These are phyloP conservation scores for Platycnemis pennipes DNA, from an alignment of 2,888 invertebrate species.

Conservation along the genomic window DNA sequence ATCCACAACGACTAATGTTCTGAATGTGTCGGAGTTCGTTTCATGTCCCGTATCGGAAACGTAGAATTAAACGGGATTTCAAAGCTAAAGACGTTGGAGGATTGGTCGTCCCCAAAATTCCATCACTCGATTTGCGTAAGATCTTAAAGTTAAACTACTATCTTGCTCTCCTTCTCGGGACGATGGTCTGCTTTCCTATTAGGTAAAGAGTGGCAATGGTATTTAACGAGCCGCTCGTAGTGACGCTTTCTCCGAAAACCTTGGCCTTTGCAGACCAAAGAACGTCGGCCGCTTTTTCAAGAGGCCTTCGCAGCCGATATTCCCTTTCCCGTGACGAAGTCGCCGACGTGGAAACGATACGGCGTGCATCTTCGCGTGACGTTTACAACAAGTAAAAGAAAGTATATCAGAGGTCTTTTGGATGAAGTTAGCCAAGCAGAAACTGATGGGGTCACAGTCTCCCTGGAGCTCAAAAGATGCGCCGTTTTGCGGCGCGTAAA, in stretches of 20 bases:
- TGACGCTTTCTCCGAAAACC: slow-evolving; percentile 22
- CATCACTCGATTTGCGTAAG: too few species aligned
- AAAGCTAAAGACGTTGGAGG: neutral
- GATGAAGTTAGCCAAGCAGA: neutral
- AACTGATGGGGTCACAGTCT: neutral
- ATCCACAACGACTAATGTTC: neutral
- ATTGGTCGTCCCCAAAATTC: too few species aligned
- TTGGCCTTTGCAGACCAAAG: neutral
- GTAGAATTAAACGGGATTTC: neutral
- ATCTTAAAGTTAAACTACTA: too few species aligned
- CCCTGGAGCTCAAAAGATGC: too few species aligned
- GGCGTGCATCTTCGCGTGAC: neutral
- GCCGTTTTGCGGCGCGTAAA: too few species aligned
- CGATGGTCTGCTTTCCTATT: neutral
- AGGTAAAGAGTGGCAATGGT: neutral
- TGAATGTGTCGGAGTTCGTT: neutral
- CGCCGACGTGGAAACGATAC: neutral
- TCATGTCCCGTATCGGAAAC: neutral
- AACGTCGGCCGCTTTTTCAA: neutral
- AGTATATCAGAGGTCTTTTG: neutral
- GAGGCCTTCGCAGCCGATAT: neutral
- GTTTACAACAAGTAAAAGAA: neutral
- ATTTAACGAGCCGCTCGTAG: neutral
- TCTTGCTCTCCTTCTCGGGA: neutral
- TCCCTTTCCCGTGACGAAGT: neutral